Percentiles rank a stretch among this genome's conserved stretches.
These are phyloP conservation scores for Melipona beecheii DNA, from an alignment of 2,888 invertebrate genomes.

Conservation along the genomic window DNA sequence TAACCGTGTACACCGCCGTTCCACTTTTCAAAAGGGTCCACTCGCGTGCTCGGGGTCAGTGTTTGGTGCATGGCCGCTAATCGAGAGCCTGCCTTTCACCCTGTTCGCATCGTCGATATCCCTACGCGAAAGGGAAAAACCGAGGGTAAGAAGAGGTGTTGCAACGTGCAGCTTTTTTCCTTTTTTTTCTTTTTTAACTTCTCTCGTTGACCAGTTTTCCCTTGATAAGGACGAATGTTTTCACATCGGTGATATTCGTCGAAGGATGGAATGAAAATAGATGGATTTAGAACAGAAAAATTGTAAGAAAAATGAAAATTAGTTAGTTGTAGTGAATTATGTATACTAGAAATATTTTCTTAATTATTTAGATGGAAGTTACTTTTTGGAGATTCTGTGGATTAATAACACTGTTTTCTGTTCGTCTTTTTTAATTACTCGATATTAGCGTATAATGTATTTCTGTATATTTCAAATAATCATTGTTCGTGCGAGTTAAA, in stretches of 20 bases:
- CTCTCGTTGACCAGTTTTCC: not conserved
- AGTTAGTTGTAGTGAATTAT: not conserved
- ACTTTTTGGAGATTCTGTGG: not conserved
- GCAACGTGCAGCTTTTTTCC: not conserved
- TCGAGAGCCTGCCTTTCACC: slow-evolving; percentile 54
- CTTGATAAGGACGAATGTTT: not conserved
- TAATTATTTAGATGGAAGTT: not conserved
- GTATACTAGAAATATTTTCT: not conserved
- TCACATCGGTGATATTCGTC: not conserved
- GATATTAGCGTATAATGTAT: not conserved
- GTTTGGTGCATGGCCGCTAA: slow-evolving; percentile 44
- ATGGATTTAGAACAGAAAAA: not conserved
- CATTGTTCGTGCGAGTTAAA: no score
- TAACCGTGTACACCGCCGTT: slow-evolving; percentile 39
- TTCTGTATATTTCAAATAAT: not conserved
- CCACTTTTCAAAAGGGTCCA: slow-evolving; percentile 53
- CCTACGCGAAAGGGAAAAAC: not conserved
- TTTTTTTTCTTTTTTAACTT: not conserved
- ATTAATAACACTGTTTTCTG: not conserved
- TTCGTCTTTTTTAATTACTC: not conserved
- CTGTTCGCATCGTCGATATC: slow-evolving; percentile 35
- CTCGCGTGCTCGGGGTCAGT: slow-evolving; percentile 59
- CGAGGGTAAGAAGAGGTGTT: not conserved
- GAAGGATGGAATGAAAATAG: not conserved
- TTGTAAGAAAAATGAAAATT: not conserved